Conservation (phyloP, 2,797 vertebrate genomes). For the Gymnodraco acuticeps region DNA sequence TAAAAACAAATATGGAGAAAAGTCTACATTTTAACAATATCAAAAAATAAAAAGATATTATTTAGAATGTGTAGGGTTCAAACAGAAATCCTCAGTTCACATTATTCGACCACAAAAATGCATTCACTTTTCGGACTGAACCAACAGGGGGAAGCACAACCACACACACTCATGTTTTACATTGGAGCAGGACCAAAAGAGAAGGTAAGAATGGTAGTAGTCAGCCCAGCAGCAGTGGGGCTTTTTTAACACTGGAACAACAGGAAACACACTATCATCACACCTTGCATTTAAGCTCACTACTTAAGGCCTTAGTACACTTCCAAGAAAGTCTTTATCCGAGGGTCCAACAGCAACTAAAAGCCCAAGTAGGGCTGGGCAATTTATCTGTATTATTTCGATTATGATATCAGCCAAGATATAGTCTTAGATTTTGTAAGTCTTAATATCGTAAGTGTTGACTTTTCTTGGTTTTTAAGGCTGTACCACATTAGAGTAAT, state of each 20-base stretch:
- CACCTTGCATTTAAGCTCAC: slow-evolving; percentile 26
- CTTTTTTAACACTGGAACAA: slow-evolving; percentile 38
- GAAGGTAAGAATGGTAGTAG: background rate
- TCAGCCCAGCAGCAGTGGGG: slow-evolving; percentile 22
- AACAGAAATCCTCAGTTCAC: slow-evolving; percentile 53
- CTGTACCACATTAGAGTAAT: too few relatives aligned
- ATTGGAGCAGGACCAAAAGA: slow-evolving; percentile 5
- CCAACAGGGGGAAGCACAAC: slow-evolving; percentile 67
- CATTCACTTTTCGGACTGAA: slow-evolving; percentile 33
- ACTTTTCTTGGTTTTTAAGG: too few relatives aligned
- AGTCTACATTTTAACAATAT: slow-evolving; percentile 43
- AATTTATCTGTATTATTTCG: too few relatives aligned
- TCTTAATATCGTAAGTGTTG: too few relatives aligned
- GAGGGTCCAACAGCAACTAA: too few relatives aligned
- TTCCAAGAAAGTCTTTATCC: background rate
- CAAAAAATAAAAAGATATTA: slow-evolving; percentile 46
- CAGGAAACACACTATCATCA: slow-evolving; percentile 18
- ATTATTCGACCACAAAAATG: slow-evolving; percentile 35
- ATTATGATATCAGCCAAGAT: too few relatives aligned
- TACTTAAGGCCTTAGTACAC: background rate
- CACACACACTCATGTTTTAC: slow-evolving; percentile 32
- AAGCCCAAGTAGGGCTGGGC: background rate
- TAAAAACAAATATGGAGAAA: slow-evolving; percentile 52
- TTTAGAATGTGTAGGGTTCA: slow-evolving; percentile 3
- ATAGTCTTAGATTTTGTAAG: too few relatives aligned